These are phyloP conservation scores for roundworm (Caenorhabditis elegans) DNA, from an alignment of 1,140 invertebrate species.

Conservation along the genomic window WBcel235 BX284603.4:4188001-4188500, in stretches of 20 bases:
- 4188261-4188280: background rate
- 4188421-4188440: background rate
- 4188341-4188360: no score
- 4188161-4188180: conserved; percentile 30
- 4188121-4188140: background rate
- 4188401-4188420: background rate
- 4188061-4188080: background rate
- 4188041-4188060: background rate
- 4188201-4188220: background rate
- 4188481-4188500: conserved; percentile 1
- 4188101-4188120: background rate
- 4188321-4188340: background rate
- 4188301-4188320: background rate
- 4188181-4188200: background rate
- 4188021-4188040: conserved; percentile 21
- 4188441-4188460: conserved; percentile 8
- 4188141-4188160: background rate
- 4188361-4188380: background rate
- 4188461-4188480: conserved; percentile 1
- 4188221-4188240: conserved; percentile 19
- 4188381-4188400: background rate
- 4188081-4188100: background rate
- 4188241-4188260: background rate
- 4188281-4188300: background rate
- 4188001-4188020: background rate